Percentiles rank a stretch among this genome's conserved stretches.
These are phyloP conservation scores for Pseudococcus longispinus DNA, from an alignment of 2,888 invertebrate genomes.

Conservation along the genomic window DNA sequence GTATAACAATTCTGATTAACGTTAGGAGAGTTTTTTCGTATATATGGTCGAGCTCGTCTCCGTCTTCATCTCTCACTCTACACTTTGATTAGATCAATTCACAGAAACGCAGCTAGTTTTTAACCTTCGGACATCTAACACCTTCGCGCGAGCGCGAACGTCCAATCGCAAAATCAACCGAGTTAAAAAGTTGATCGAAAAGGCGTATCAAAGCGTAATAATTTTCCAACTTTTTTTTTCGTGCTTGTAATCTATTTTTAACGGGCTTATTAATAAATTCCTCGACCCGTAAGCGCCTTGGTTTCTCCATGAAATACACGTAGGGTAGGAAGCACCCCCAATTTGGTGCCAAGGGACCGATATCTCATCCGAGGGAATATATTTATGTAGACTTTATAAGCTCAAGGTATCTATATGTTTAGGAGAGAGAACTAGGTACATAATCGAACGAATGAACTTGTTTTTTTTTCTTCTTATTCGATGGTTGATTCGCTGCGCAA, in stretches of 20 bases:
- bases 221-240: neutral
- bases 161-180: slow-evolving; percentile 32
- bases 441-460: slow-evolving; percentile 20
- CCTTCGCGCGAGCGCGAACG: slow-evolving; percentile 1
- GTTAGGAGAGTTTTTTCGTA: slow-evolving; percentile 17
- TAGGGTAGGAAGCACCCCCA: neutral
- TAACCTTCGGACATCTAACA: slow-evolving; percentile 45
- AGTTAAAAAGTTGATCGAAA: slow-evolving; percentile 7
- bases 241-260: slow-evolving; percentile 39
- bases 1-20: slow-evolving; percentile 36
- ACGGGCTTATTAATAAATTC: slow-evolving; percentile 37
- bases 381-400: neutral
- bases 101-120: slow-evolving; percentile 32
- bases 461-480: neutral
- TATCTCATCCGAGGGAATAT: neutral
- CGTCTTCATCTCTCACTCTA: neutral
- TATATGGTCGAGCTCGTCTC: neutral
- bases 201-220: slow-evolving; percentile 35
- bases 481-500: neutral
- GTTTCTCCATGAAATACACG: neutral
- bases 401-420: neutral
- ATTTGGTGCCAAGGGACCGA: neutral
- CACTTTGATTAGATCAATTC: slow-evolving; percentile 40
- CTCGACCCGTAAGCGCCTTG: neutral
- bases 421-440: neutral